These are phyloP conservation scores for Lithobates sylvaticus DNA, from an alignment of 2,797 vertebrate genomes.

Conservation along the genomic window DNA sequence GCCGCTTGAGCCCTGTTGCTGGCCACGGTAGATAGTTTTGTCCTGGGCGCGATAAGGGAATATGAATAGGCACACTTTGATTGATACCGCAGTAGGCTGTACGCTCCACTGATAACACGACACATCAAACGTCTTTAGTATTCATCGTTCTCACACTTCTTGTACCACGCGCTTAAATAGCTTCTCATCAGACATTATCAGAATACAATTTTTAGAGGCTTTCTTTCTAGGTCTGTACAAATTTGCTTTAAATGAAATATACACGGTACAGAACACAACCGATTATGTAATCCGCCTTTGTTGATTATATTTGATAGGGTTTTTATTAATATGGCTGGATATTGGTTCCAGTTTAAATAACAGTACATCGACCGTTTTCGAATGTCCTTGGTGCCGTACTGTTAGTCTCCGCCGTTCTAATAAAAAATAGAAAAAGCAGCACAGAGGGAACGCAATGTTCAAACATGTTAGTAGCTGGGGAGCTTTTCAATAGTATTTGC, in stretches of 20 bases:
- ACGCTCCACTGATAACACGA: conserved; percentile 66
- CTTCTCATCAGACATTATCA: conserved; percentile 40
- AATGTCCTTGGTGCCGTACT: conserved; percentile 34
- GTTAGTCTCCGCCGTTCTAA: conserved; percentile 7
- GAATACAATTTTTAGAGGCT: conserved; percentile 44
- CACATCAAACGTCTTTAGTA: conserved; percentile 56
- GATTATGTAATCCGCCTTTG: conserved; percentile 38
- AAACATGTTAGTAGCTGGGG: neutral
- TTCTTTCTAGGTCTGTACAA: conserved; percentile 8
- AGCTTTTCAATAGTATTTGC: neutral
- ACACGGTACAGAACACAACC: conserved; percentile 28
- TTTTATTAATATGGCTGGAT: conserved; percentile 35
- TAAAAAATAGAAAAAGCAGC: conserved; percentile 9
- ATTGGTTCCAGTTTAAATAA: conserved; percentile 18
- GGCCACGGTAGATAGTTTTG: conserved; percentile 68
- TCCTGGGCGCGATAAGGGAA: conserved; percentile 64
- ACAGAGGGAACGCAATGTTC: neutral
- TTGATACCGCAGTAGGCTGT: conserved; percentile 62
- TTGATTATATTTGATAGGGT: conserved; percentile 15
- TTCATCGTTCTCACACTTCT: conserved; percentile 47
- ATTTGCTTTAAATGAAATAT: conserved; percentile 40
- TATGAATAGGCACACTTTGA: conserved; percentile 64
- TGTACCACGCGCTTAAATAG: conserved; percentile 22
- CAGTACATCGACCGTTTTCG: neutral
- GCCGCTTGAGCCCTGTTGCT: conserved; percentile 71